phyloP scores from a whole-genome alignment of 2,888 invertebrate species.

The Gymnosoma rotundatum region DNA sequence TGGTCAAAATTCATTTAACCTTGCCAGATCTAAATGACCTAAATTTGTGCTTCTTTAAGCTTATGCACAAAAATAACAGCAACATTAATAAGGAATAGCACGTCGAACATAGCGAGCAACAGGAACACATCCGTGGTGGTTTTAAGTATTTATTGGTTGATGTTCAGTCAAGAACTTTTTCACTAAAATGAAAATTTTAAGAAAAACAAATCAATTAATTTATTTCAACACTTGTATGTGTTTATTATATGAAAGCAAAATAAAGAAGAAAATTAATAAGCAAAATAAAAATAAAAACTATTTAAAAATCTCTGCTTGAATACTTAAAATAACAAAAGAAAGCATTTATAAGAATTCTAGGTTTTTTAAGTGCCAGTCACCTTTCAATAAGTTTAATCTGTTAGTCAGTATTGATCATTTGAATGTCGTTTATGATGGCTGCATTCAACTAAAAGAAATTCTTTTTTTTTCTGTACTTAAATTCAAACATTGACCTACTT shows the following conservation, averaged over 20 bases:
- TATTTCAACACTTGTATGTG: slow-evolving; percentile 1
- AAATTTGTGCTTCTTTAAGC: slow-evolving; percentile 38
- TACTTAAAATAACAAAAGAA: slow-evolving; percentile 26
- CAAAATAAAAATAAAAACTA: slow-evolving; percentile 1
- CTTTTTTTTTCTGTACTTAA: not conserved
- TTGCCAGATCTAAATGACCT: slow-evolving; percentile 52
- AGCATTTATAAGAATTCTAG: slow-evolving; percentile 66
- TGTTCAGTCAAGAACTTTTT: not conserved
- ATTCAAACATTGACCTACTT: slow-evolving; percentile 66
- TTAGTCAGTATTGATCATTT: slow-evolving; percentile 34
- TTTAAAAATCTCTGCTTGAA: slow-evolving; percentile 10
- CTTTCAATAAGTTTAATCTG: slow-evolving; percentile 56
- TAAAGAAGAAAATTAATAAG: too few species aligned
- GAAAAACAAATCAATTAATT: slow-evolving; percentile 1
- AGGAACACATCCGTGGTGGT: slow-evolving; percentile 43
- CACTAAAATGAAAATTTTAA: slow-evolving; percentile 5
- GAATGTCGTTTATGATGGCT: slow-evolving; percentile 41
- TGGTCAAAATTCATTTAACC: slow-evolving; percentile 42
- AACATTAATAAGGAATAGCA: slow-evolving; percentile 14
- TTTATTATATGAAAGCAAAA: not conserved
- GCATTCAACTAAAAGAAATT: not conserved
- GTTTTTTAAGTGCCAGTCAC: slow-evolving; percentile 30
- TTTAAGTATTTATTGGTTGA: slow-evolving; percentile 44
- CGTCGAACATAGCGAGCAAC: slow-evolving; percentile 15
- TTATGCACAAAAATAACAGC: slow-evolving; percentile 31